A percentile compares a stretch with the other conserved stretches of the same genome.
These are phyloP conservation scores for Trichopria drosophilae DNA, from an alignment of 2,888 invertebrate genomes.

Conservation along the genomic window DNA sequence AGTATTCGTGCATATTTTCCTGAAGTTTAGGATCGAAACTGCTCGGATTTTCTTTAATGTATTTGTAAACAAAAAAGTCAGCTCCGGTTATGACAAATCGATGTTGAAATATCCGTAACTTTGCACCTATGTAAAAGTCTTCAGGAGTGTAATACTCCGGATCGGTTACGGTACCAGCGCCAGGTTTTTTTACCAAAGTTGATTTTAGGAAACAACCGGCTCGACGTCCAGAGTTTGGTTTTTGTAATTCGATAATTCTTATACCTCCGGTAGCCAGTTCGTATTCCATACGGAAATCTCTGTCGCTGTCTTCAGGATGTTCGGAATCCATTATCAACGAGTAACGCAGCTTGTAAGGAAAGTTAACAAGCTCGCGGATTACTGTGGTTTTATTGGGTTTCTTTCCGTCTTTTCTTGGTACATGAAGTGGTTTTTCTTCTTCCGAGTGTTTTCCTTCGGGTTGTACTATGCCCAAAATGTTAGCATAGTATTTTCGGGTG, in stretches of 20 bases:
- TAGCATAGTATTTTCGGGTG: conserved; percentile 75
- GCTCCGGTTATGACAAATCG: conserved; percentile 77
- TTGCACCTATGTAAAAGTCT: conserved; percentile 78
- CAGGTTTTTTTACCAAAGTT: conserved; percentile 70
- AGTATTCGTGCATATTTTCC: conserved; percentile 70
- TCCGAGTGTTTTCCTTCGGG: conserved; percentile 47
- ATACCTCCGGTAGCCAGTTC: conserved; percentile 76
- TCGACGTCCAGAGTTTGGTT: conserved; percentile 70
- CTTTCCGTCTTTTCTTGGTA: no score
- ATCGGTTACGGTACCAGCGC: conserved; percentile 37
- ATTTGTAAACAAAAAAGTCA: conserved; percentile 77
- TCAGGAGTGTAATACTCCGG: conserved; percentile 74
- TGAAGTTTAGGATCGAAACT: conserved; percentile 72
- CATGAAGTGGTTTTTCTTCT: conserved; percentile 65
- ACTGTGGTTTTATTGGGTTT: conserved; percentile 76
- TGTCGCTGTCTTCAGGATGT: conserved; percentile 75
- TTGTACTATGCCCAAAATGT: conserved; percentile 62
- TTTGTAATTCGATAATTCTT: conserved; percentile 72
- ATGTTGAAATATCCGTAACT: conserved; percentile 73
- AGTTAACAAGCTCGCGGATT: conserved; percentile 73
- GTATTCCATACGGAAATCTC: conserved; percentile 77
- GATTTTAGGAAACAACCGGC: conserved; percentile 77
- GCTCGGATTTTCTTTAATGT: conserved; percentile 71
- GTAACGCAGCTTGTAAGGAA: conserved; percentile 68
- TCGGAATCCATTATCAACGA: conserved; percentile 76